Evolutionary conservation across 2,888 invertebrate genomes (phyloP), one percentile per base, ranked within the genome.

Genomic region (Timandra comae): DNA sequence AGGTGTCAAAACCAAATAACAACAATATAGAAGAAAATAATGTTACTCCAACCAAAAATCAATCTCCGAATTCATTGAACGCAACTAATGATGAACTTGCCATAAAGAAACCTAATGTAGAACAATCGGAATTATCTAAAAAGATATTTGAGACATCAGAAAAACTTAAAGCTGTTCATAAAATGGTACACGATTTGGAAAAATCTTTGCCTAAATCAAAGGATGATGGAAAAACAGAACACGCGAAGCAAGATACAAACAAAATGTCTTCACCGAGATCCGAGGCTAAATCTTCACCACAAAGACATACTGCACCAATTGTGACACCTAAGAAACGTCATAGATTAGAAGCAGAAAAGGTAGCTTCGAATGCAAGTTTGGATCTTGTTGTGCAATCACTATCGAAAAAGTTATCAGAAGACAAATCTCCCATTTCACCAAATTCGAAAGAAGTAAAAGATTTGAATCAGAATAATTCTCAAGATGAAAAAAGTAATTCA

Each of bases 251-350:
- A 44, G 81, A 84, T 36, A 51, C 56, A 7, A 58, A 52, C 34
- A 76, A 69, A 64, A 56, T 70, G 12, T 65, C 73, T 7, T 76
- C 79, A 12, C 84, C 85, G 27, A 71, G 68, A 55, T 63, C 68
- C 37, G 82, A 77, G 54, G 52, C 62, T n/a, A 79, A 77, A 57
- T 51, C 63, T 13, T 75, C 77, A 3, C 78, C 77, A 6, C 44
- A 72, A 20, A 70, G 77, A 31, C 77, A 80, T 54, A 60, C 74
- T 7, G 78, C 85, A 10, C 86, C 85, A 11, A 84, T 85, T 11
- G 90, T 91, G 1, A 92, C 93, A 1, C 92, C 93, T 1, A 93
- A 93, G 56, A 93, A 93, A 56, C 84, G 92, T 0, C 92, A 92
- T 56, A 77, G 92, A 42, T 56, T 91, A 30, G 92, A 92, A 72